Conservation (phyloP, 1,140 invertebrate species). For the Drosophila truncata region DNA sequence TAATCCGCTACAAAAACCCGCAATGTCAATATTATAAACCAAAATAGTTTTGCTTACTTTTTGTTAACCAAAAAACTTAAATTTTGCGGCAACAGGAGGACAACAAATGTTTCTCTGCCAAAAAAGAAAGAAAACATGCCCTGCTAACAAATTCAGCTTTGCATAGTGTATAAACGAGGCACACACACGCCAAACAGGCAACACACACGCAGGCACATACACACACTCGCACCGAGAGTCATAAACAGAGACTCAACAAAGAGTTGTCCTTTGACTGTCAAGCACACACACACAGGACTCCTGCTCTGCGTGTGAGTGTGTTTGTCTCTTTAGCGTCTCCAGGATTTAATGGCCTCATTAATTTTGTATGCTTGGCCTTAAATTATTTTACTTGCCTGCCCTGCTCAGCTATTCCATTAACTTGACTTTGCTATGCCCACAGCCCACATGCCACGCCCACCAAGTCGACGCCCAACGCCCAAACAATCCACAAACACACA, state of each 20-base stretch:
- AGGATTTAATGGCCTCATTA: slow-evolving; percentile 84
- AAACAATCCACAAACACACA: slow-evolving; percentile 10
- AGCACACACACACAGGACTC: slow-evolving; percentile 25
- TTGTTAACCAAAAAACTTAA: background rate
- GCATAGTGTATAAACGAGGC: slow-evolving; percentile 57
- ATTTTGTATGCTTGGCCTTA: slow-evolving; percentile 84
- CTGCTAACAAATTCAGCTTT: slow-evolving; percentile 35
- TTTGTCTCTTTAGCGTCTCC: slow-evolving; percentile 78
- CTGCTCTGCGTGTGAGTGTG: slow-evolving; percentile 17
- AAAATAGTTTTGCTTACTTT: background rate
- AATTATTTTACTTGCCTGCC: slow-evolving; percentile 72
- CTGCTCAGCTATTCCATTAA: slow-evolving; percentile 81
- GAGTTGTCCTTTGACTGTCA: slow-evolving; percentile 68
- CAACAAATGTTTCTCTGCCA: background rate
- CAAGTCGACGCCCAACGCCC: slow-evolving; percentile 8
- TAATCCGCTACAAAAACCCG: background rate
- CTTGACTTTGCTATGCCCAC: slow-evolving; percentile 54
- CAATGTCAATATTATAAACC: background rate
- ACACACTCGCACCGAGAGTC: slow-evolving; percentile 39
- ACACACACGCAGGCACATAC: slow-evolving; percentile 29
- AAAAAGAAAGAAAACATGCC: slow-evolving; percentile 16
- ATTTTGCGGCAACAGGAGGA: slow-evolving; percentile 1
- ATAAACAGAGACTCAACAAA: slow-evolving; percentile 72
- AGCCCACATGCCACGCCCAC: slow-evolving; percentile 26
- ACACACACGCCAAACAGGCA: slow-evolving; percentile 48